Evolutionary conservation across 2,113 vertebrate species (phyloP), one percentile per base, ranked within the genome.

Genomic region (Oryzias curvinotus): DNA sequence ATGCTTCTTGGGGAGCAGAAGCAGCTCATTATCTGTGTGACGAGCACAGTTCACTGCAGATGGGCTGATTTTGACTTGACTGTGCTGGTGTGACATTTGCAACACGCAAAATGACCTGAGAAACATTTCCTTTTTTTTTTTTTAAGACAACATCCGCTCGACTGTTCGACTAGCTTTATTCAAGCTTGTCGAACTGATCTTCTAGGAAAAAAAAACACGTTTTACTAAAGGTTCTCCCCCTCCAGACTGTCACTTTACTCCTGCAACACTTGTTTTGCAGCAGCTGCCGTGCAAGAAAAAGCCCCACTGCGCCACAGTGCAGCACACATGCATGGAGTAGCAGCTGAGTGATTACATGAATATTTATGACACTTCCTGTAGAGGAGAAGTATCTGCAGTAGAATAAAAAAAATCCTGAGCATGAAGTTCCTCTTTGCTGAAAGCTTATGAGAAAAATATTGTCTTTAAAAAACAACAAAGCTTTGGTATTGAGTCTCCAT

Each of bases 21-120:
- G 45, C 25, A 30, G 62, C 50, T 75, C 51, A 62, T 71, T 73
- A 72, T 78, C 71, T 47, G 58, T 57, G 42, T 66, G 52, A 77
- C 52, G 52, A 69, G 8, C 30, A 78, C 58, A 43, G 28, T 52
- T 54, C 73, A 61, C 28, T 64, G 63, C 21, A 19, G 53, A 57
- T 25, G 2, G 21, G 28, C 4, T 51, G 19, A 28, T 63, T 82
- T 52, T 17, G 52, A 49, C 48, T 51, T 28, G 26, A 28, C 26
- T 28, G 30, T 8, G 8, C 10, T 36, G 30, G 2, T 36, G 12
- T 36, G 10, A 36, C 36, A 36, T 36, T 36, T 36, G 36, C 36
- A 36, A 12, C 10, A 36, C 12, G 10, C 10, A 36, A 36, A 36
- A 36, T 36, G 30, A 36, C 30, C 30, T 36, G 48, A 58, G 28